A percentile compares a stretch with the other conserved stretches of the same genome.
These are phyloP conservation scores for Progne subis DNA, from an alignment of 2,113 vertebrate species.

Conservation along the genomic window DNA sequence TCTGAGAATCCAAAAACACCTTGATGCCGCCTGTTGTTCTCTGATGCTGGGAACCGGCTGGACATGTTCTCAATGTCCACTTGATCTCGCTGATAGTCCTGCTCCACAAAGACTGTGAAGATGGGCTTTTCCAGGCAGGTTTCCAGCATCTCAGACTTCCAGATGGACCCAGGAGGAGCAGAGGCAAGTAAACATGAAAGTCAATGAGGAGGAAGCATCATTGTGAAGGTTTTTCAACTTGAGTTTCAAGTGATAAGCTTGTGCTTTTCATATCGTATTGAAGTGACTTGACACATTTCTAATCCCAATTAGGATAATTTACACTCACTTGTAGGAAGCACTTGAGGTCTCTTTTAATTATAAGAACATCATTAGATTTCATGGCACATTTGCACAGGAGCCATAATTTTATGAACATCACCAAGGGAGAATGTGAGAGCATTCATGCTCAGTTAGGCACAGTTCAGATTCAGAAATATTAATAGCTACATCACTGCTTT, in stretches of 20 bases:
- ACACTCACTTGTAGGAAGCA: slow-evolving; percentile 35
- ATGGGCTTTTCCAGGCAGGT: not conserved
- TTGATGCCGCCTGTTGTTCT: not conserved
- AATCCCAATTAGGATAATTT: slow-evolving; percentile 50
- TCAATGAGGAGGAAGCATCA: not conserved
- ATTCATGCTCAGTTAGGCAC: slow-evolving; percentile 48
- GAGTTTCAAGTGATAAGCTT: not conserved
- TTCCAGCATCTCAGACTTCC: slow-evolving; percentile 22
- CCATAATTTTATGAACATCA: slow-evolving; percentile 18
- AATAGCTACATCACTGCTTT: not conserved
- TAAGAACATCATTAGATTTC: slow-evolving; percentile 60
- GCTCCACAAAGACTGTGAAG: not conserved
- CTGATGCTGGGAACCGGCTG: slow-evolving; percentile 10
- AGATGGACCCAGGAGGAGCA: slow-evolving; percentile 19
- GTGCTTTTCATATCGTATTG: not conserved
- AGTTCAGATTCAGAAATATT: slow-evolving; percentile 14
- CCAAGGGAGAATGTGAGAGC: not conserved
- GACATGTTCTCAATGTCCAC: not conserved
- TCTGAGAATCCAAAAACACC: not conserved
- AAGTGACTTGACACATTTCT: slow-evolving; percentile 30
- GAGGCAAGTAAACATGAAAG: slow-evolving; percentile 12
- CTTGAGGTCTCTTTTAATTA: slow-evolving; percentile 63
- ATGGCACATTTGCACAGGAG: slow-evolving; percentile 54
- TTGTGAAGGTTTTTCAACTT: slow-evolving; percentile 5
- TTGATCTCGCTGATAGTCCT: slow-evolving; percentile 13